These are phyloP conservation scores for Oscheius sp. DNA, from an alignment of 2,888 invertebrate species.

Conservation along the genomic window DNA sequence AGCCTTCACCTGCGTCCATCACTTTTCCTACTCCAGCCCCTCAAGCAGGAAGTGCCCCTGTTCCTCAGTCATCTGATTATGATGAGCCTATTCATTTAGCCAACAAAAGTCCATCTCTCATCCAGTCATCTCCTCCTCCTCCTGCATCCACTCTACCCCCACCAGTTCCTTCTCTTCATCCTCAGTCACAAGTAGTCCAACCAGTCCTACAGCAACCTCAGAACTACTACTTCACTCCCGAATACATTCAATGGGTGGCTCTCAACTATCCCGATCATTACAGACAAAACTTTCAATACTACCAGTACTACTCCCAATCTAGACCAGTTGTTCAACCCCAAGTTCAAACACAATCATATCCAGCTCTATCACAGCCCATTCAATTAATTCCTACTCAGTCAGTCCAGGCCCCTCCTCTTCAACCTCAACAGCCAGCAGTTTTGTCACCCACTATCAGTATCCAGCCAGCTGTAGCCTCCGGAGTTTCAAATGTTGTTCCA, in stretches of 20 bases:
- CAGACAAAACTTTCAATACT: slow-evolving; percentile 17
- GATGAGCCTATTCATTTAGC: slow-evolving; percentile 30
- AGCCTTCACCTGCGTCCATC: slow-evolving; percentile 41
- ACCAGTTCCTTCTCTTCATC: slow-evolving; percentile 2
- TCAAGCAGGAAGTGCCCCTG: slow-evolving; percentile 6
- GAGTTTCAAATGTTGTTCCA: not conserved
- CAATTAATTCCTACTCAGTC: not conserved
- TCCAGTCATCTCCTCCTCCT: not conserved
- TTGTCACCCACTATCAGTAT: not conserved
- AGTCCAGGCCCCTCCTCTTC: not conserved
- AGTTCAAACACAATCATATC: not conserved
- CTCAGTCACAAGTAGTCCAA: slow-evolving; percentile 11
- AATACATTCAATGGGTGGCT: slow-evolving; percentile 3
- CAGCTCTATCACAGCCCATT: slow-evolving; percentile 1
- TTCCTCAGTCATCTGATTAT: slow-evolving; percentile 22
- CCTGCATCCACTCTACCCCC: not conserved
- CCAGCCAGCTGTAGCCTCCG: slow-evolving; percentile 6
- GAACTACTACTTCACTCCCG: slow-evolving; percentile 2
- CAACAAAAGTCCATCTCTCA: not conserved
- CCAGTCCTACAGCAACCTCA: slow-evolving; percentile 1
- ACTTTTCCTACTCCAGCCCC: slow-evolving; percentile 46
- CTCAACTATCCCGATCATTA: slow-evolving; percentile 7
- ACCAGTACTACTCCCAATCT: slow-evolving; percentile 11
- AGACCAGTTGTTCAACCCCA: slow-evolving; percentile 11
- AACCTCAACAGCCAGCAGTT: not conserved